A percentile compares a stretch with the other conserved stretches of the same genome.
Conservation (phyloP, 1,140 invertebrate species). For the Leptinotarsa undecemlineata region DNA sequence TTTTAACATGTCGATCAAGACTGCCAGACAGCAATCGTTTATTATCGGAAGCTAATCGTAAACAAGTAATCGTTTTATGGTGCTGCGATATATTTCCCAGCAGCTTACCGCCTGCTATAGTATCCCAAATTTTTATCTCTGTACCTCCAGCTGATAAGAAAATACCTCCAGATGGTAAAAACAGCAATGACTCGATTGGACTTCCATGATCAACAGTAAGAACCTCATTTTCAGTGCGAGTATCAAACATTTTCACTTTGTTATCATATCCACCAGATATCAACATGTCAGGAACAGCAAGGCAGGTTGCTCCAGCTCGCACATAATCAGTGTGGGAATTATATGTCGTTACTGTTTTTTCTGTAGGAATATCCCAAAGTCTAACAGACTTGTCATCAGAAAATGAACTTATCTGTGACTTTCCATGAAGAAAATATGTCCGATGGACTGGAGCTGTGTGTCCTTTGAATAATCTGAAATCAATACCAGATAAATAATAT, state of each 20-base stretch:
- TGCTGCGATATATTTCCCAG: constrained; percentile 80
- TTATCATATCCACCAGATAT: constrained; percentile 94
- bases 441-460: constrained; percentile 75
- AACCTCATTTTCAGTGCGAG: constrained; percentile 70
- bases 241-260: constrained; percentile 87
- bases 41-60: constrained; percentile 78
- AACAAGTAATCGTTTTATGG: constrained; percentile 91
- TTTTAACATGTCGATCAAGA: constrained; percentile 91
- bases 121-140: constrained; percentile 93
- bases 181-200: constrained; percentile 89
- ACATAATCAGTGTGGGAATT: constrained; percentile 80
- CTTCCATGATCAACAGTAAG: constrained; percentile 83
- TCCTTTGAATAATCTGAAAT: constrained; percentile 63
- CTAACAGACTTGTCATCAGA: constrained; percentile 91
- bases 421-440: constrained; percentile 79
- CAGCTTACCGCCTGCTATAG: constrained; percentile 81
- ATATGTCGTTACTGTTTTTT: constrained; percentile 71
- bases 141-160: constrained; percentile 91
- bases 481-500: constrained; percentile 7
- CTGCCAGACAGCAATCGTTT: constrained; percentile 85
- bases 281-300: constrained; percentile 74
- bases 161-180: constrained; percentile 86
- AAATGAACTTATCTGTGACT: constrained; percentile 82
- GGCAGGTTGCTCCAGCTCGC: constrained; percentile 78
- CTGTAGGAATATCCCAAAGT: constrained; percentile 88